phyloP scores from a whole-genome alignment of 2,888 invertebrate species.

The Zaprionus lineosus region DNA sequence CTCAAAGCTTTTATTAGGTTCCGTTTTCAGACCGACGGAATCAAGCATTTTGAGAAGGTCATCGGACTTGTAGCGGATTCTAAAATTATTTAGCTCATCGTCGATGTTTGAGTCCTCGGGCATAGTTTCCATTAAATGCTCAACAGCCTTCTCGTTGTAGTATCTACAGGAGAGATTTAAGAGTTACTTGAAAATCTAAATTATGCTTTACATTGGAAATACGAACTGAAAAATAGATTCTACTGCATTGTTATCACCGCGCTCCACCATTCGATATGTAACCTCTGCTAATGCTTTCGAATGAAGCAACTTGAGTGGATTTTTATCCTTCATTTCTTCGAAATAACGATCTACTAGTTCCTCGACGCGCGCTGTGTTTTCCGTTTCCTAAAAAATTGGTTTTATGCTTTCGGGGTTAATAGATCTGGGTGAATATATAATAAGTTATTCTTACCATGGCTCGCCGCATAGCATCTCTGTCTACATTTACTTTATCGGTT shows the following conservation, averaged over 20 bases:
- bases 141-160: constrained; percentile 84
- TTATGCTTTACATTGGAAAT: too few relatives aligned
- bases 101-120: constrained; percentile 84
- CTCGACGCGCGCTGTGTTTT: constrained; percentile 83
- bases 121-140: constrained; percentile 84
- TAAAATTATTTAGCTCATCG: constrained; percentile 83
- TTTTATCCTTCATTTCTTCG: constrained; percentile 83
- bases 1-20: constrained; percentile 2
- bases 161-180: constrained; percentile 78
- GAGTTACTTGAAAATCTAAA: too few relatives aligned
- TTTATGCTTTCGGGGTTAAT: too few relatives aligned
- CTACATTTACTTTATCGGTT: constrained; percentile 60
- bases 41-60: constrained; percentile 73
- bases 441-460: constrained; percentile 72
- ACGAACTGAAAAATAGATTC: constrained; percentile 84
- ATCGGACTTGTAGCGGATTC: constrained; percentile 75
- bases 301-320: constrained; percentile 87
- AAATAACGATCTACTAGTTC: constrained; percentile 87
- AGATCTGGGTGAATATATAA: too few relatives aligned
- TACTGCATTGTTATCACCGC: constrained; percentile 85
- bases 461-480: constrained; percentile 77
- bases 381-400: constrained; percentile 64
- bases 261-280: constrained; percentile 86
- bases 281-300: constrained; percentile 91
- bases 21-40: constrained; percentile 36